These are phyloP conservation scores for Embiotoca jacksoni DNA, from an alignment of 2,113 vertebrate genomes.

Conservation along the genomic window DNA sequence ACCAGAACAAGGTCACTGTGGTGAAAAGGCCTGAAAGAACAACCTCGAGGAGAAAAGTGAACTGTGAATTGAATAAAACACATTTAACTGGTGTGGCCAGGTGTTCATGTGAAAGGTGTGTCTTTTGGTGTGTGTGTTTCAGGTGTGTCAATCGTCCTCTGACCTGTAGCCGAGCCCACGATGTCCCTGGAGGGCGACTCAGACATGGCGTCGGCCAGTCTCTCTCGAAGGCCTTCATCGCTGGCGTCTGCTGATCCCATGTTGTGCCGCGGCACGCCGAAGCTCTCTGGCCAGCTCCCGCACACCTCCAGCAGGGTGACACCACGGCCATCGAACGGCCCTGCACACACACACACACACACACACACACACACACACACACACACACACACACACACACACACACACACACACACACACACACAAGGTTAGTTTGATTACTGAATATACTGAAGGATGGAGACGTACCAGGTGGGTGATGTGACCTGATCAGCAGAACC, in stretches of 20 bases:
- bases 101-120: background rate
- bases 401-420: constrained; percentile 14
- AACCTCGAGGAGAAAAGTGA: too few species aligned
- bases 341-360: constrained; percentile 74
- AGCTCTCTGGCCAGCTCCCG: constrained; percentile 98
- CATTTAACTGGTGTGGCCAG: background rate
- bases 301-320: constrained; percentile 97
- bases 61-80: too few species aligned
- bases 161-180: constrained; percentile 96
- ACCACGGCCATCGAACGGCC: constrained; percentile 91
- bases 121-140: background rate
- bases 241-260: constrained; percentile 91
- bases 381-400: background rate
- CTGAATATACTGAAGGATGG: background rate
- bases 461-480: constrained; percentile 8
- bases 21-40: too few species aligned
- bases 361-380: constrained; percentile 2
- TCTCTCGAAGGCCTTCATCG: constrained; percentile 94
- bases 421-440: background rate
- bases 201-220: constrained; percentile 97
- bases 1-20: too few species aligned
- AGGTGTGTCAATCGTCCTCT: constrained; percentile 47
- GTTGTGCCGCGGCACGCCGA: constrained; percentile 91
- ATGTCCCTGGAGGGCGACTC: constrained; percentile 95
- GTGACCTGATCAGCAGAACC: background rate